Evolutionary conservation across 2,888 invertebrate species (phyloP).

Genomic region (Camponotus fellah): DNA sequence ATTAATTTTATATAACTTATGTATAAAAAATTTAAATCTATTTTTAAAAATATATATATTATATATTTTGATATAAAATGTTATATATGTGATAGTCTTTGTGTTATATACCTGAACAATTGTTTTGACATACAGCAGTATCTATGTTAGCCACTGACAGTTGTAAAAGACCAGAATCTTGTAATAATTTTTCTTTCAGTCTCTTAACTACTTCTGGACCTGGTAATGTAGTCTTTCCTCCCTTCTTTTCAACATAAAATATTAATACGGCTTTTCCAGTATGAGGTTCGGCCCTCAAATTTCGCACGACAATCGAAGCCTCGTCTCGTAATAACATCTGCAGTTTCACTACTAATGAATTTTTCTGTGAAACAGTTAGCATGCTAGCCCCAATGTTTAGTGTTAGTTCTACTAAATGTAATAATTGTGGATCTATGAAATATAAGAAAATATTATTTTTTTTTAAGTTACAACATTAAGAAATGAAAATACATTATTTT

Average conservation of each 20-base stretch:
- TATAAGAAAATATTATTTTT: conserved; percentile 5
- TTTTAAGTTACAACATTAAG: not conserved
- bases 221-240: conserved; percentile 85
- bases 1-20: not conserved
- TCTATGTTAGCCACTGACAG: conserved; percentile 93
- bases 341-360: conserved; percentile 93
- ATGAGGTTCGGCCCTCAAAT: conserved; percentile 86
- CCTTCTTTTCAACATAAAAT: conserved; percentile 90
- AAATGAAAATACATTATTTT: not conserved
- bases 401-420: conserved; percentile 93
- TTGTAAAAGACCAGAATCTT: conserved; percentile 91
- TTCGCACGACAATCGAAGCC: conserved; percentile 87
- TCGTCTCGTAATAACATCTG: conserved; percentile 93
- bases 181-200: conserved; percentile 90
- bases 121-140: conserved; percentile 95
- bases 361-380: conserved; percentile 91
- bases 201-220: conserved; percentile 90
- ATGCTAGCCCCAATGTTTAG: conserved; percentile 91
- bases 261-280: conserved; percentile 88
- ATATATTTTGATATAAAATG: conserved; percentile 3
- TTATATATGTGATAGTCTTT: conserved; percentile 9
- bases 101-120: conserved; percentile 91
- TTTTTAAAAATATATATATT: not conserved
- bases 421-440: conserved; percentile 90
- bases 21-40: not conserved